phyloP scores from a whole-genome alignment of 2,113 vertebrate species.

The Corythaixoides concolor region DNA sequence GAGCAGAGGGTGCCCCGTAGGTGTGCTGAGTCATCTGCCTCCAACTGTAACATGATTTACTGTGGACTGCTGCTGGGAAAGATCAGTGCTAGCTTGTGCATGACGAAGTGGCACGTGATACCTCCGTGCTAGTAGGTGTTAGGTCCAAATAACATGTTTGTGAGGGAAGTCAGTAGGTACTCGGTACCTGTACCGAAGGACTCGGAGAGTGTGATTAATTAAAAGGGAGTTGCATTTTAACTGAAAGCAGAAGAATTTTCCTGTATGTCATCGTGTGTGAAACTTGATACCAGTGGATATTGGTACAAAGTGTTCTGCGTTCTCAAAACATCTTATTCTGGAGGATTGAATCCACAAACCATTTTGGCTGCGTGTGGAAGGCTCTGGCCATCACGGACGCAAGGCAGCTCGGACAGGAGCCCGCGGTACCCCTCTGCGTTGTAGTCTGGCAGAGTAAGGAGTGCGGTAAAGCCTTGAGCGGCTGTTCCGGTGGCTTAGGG shows the following conservation, averaged over 20 bases:
- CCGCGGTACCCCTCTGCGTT: rapidly evolving
- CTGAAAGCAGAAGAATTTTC: neutral
- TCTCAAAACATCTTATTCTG: neutral
- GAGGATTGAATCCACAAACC: neutral
- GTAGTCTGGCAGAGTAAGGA: neutral
- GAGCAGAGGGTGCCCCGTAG: neutral
- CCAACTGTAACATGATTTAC: neutral
- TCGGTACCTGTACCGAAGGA: rapidly evolving
- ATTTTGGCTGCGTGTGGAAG: neutral
- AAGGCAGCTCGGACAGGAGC: neutral
- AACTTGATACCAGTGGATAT: neutral
- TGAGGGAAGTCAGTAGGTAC: neutral
- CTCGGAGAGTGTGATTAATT: rapidly evolving
- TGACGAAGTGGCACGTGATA: neutral
- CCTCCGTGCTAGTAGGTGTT: rapidly evolving
- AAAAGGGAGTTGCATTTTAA: neutral
- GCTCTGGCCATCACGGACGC: neutral
- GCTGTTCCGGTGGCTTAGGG: neutral
- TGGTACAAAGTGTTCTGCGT: neutral
- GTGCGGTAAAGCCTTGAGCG: rapidly evolving
- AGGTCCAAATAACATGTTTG: neutral
- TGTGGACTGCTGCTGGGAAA: neutral
- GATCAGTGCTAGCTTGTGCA: neutral
- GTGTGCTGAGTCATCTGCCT: conserved; percentile 54
- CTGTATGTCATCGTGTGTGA: neutral